Evolutionary conservation across 2,797 vertebrate genomes (phyloP), one percentile per base, ranked within the genome.

Genomic region (Todus mexicanus): DNA sequence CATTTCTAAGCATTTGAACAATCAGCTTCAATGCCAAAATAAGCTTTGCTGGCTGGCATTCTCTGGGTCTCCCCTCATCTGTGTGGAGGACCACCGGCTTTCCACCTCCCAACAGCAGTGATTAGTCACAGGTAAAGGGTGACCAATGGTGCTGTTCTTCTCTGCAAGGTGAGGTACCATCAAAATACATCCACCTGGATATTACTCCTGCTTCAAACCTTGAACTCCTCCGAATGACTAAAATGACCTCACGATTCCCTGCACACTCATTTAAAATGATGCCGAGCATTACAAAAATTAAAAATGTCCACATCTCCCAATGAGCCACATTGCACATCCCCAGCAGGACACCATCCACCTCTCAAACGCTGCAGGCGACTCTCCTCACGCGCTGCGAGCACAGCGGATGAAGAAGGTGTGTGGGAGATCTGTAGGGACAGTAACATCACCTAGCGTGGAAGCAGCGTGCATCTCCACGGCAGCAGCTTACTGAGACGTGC

Each of bases 321-420:
- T 4, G 22, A 38, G 35, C 15, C 2, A 1, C 4, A 8, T 2
- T 4, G 23, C 1, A 1, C 6, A 31, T 50, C 74, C 76, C 45
- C 38, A 31, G 3, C 9, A 20, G n/a, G 71, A 42, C 6, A 42
- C 16, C 57, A 16, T 6, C 23, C 16, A 25, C 33, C 18, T 31
- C 70, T 45, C 40, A 43, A 54, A 7, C 0, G 1, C 53, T 3
- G 1, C 1, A 25, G 33, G 27, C 35, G 11, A 8, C 45, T 15
- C 37, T 43, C n/a, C 27, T 33, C 51, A 17, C 12, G 5, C 0
- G 35, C 22, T 17, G 40, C 1, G 2, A 57, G 54, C 54, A 57
- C 54, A 57, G 47, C 47, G 11, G 22, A 48, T 22, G 47, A 22
- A 21, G 53, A 13, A 56, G 21, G n/a, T 33, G 54, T 15, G 54